phyloP scores from a whole-genome alignment of 1,140 invertebrate genomes.

The Glossosoma conforme region DNA sequence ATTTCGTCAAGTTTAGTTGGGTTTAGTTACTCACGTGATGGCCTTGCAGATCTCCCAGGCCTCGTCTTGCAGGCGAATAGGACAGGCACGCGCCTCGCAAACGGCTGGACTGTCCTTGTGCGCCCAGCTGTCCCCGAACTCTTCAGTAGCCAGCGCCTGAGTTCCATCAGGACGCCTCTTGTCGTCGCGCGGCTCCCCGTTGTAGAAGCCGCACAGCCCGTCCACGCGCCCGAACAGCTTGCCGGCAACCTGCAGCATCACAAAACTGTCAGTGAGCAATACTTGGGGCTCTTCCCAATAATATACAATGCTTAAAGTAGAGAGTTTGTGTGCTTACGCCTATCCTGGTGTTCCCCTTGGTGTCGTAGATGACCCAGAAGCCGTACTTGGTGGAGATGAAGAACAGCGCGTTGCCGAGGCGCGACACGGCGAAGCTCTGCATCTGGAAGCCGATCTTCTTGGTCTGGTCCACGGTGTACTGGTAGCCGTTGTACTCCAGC shows the following conservation, averaged over 20 bases:
- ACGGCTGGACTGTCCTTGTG: constrained; percentile 45
- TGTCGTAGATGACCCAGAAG: constrained; percentile 67
- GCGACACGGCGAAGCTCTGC: constrained; percentile 60
- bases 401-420: constrained; percentile 61
- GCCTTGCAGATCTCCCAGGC: constrained; percentile 60
- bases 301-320: not conserved
- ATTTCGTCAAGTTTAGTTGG: too few species aligned
- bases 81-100: constrained; percentile 56
- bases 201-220: constrained; percentile 74
- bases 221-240: constrained; percentile 59
- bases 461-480: constrained; percentile 61
- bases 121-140: constrained; percentile 73
- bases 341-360: constrained; percentile 64
- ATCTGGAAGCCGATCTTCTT: constrained; percentile 60
- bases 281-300: not conserved
- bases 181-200: constrained; percentile 62
- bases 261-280: not conserved
- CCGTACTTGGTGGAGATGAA: constrained; percentile 65
- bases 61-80: constrained; percentile 51
- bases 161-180: constrained; percentile 62
- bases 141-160: constrained; percentile 54
- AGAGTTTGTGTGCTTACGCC: constrained; percentile 51
- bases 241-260: constrained; percentile 42
- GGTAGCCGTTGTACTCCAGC: constrained; percentile 59
- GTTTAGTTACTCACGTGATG: constrained; percentile 45